Evolutionary conservation across 1,140 invertebrate species (phyloP).

Genomic region (Ericerus pela): DNA sequence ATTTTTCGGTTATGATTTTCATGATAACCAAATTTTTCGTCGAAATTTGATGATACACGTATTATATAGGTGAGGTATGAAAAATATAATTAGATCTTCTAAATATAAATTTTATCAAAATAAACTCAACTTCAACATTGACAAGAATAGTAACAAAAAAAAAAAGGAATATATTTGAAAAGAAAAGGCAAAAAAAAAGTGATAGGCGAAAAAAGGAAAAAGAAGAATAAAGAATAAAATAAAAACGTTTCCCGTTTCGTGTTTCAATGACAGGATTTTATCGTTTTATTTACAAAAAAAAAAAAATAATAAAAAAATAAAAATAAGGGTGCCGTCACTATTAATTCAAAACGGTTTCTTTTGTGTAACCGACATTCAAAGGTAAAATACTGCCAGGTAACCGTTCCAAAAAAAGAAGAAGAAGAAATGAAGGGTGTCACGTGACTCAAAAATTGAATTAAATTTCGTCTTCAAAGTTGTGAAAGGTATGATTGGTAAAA

Average conservation of each 20-base stretch:
- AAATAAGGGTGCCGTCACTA: constrained; percentile 4
- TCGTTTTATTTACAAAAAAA: constrained; percentile 8
- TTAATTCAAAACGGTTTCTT: constrained; percentile 11
- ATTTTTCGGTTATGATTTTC: no score
- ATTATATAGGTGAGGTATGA: no score
- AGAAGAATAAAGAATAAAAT: background rate
- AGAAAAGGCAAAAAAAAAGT: no score
- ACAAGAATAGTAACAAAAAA: no score
- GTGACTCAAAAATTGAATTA: constrained; percentile 12
- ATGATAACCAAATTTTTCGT: no score
- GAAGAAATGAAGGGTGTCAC: background rate
- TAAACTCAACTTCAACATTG: no score
- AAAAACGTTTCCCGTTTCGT: constrained; percentile 6
- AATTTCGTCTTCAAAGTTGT: constrained; percentile 3
- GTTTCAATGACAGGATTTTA: constrained; percentile 7
- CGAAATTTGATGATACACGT: no score
- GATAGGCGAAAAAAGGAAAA: background rate
- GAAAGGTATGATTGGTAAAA: no score
- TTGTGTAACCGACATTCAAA: constrained; percentile 11
- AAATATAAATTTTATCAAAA: no score
- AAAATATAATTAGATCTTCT: no score
- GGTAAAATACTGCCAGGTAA: constrained; percentile 5
- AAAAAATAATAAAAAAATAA: background rate
- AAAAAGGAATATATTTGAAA: no score
- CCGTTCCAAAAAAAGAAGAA: background rate